Conservation (phyloP, 2,888 invertebrate species). For the Apodemia zela region DNA sequence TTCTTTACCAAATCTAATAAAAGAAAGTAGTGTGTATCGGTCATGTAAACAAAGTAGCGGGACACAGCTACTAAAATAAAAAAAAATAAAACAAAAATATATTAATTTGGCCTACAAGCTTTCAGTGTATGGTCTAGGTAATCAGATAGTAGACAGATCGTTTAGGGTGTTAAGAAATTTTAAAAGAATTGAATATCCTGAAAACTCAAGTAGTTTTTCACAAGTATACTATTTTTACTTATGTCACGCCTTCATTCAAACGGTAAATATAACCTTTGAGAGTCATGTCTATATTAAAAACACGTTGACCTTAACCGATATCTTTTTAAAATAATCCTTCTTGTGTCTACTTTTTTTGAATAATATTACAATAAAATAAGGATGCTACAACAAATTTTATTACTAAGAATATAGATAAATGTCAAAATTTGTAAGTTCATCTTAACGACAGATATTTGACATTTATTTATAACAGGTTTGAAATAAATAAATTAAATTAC, state of each 20-base stretch:
- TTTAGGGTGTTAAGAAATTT: too few relatives aligned
- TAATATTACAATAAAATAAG: background rate
- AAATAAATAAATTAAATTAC: background rate
- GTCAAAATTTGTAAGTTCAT: background rate
- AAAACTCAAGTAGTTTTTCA: too few relatives aligned
- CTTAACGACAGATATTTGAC: background rate
- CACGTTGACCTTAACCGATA: constrained; percentile 7
- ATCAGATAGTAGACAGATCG: too few relatives aligned
- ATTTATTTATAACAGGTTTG: background rate
- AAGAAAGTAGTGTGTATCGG: too few relatives aligned
- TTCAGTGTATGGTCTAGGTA: too few relatives aligned
- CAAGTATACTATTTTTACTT: too few relatives aligned
- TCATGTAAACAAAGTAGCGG: too few relatives aligned
- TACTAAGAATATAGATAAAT: background rate
- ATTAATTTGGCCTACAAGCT: too few relatives aligned
- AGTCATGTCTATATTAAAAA: background rate
- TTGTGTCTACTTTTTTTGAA: background rate
- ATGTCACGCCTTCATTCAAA: too few relatives aligned
- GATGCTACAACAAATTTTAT: constrained; percentile 2
- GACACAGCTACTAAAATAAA: too few relatives aligned
- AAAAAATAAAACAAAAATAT: constrained; percentile 4
- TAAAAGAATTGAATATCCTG: background rate
- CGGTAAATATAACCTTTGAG: background rate
- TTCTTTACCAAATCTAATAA: too few relatives aligned
- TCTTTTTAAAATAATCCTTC: background rate